Evolutionary conservation across 2,888 invertebrate genomes (phyloP), one percentile per base, ranked within the genome.

Genomic region (Stenodera caucasica): DNA sequence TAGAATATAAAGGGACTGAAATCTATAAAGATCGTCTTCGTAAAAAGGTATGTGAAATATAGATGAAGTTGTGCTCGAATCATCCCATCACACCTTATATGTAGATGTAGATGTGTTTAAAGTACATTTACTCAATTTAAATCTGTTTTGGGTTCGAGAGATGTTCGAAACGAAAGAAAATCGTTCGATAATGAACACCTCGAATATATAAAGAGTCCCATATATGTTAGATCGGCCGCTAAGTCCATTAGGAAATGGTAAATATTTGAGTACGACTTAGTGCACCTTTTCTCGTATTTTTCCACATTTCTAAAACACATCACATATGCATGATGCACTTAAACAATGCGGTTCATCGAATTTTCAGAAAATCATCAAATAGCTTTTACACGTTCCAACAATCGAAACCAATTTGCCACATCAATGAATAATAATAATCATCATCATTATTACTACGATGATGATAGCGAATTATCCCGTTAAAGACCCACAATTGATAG

Each of bases 281-380:
- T 60, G 58, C 71, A 65, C 68, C 66, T 64, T 45, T 45, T 57
- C 57, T 53, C n/a, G n/a, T n/a, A n/a, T n/a, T n/a, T 66, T 68
- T 63, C 66, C 68, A 67, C 67, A 64, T 67, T 68, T 9, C 45
- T 21, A 45, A 45, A 11, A 45, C 21, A 67, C 45, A 54, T 45
- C 55, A 52, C 70, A 73, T 72, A 74, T 74, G 72, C 71, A 74
- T 73, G 71, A 70, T 68, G 72, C 72, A 68, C 70, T 70, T 66
- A 65, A 52, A 56, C 59, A 56, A 58, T 61, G 62, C 60, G 60
- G 65, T 67, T 60, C 54, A 32, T 6, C 9, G 15, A 30, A 30
- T 15, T 49, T 45, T 45, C 12, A 5, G 11, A 45, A 21, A 15
- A n/a, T 21, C 4, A 14, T n/a, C 6, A 12, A 12, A 45, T 4